These are phyloP conservation scores for Sceloporus tristichus DNA, from an alignment of 2,113 vertebrate species.

Conservation along the genomic window DNA sequence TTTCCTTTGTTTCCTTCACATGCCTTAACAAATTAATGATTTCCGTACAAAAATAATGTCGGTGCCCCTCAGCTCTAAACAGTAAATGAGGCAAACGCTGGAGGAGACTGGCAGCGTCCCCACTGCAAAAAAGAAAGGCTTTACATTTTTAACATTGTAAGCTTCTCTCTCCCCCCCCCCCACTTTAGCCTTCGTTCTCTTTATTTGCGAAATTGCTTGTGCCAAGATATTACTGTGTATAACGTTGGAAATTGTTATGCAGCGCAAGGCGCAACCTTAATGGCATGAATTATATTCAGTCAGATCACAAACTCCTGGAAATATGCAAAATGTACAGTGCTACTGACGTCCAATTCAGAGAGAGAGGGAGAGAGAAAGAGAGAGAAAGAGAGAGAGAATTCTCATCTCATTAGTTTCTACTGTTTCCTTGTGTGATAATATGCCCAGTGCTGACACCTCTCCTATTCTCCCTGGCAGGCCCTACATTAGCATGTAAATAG, in stretches of 20 bases:
- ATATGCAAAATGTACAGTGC: slow-evolving; percentile 56
- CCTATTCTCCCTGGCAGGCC: slow-evolving; percentile 68
- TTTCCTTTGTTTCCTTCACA: neutral
- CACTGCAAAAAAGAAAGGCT: slow-evolving; percentile 11
- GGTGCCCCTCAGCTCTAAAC: neutral
- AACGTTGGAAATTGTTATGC: slow-evolving; percentile 69
- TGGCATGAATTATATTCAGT: slow-evolving; percentile 70
- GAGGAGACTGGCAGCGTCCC: neutral
- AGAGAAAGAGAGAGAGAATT: neutral
- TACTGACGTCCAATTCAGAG: slow-evolving; percentile 51
- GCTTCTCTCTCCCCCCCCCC: neutral
- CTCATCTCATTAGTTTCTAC: slow-evolving; percentile 71
- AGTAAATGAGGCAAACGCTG: neutral
- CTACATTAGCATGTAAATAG: slow-evolving; percentile 83
- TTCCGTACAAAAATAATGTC: neutral
- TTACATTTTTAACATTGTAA: slow-evolving; percentile 9
- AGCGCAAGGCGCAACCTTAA: slow-evolving; percentile 62
- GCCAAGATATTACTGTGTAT: slow-evolving; percentile 66
- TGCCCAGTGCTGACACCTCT: slow-evolving; percentile 71
- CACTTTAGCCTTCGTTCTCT: neutral
- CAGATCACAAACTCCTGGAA: slow-evolving; percentile 65
- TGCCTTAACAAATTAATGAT: slow-evolving; percentile 1
- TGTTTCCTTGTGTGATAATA: slow-evolving; percentile 59
- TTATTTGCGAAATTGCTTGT: slow-evolving; percentile 72
- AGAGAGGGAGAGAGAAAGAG: neutral